phyloP scores from a whole-genome alignment of 1,140 invertebrate genomes.

The Ips nitidus region DNA sequence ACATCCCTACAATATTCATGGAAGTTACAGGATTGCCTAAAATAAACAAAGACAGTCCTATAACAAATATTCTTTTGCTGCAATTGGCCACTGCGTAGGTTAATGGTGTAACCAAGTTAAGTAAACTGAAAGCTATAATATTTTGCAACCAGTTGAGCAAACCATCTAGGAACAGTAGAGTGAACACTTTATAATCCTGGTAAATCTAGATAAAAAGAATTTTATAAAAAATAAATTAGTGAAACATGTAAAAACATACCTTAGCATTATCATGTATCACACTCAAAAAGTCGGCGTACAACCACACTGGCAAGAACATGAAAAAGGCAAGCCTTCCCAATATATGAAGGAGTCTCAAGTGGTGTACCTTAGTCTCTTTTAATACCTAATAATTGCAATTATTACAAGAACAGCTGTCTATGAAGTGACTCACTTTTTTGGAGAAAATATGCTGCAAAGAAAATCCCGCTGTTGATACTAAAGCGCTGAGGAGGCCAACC shows the following conservation, averaged over 20 bases:
- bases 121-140: conserved; percentile 90
- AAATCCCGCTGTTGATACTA: conserved; percentile 87
- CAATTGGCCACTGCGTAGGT: conserved; percentile 95
- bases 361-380: conserved; percentile 85
- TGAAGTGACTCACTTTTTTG: conserved; percentile 71
- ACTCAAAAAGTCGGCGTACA: conserved; percentile 69
- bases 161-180: conserved; percentile 79
- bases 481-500: conserved; percentile 82
- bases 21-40: conserved; percentile 90
- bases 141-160: conserved; percentile 93
- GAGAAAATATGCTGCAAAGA: conserved; percentile 94
- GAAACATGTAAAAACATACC: conserved; percentile 39
- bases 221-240: conserved; percentile 22
- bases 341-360: conserved; percentile 81
- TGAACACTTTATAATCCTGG: conserved; percentile 58
- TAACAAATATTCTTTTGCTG: conserved; percentile 94
- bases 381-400: conserved; percentile 55
- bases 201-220: conserved; percentile 49
- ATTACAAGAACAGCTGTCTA: background rate
- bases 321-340: conserved; percentile 77
- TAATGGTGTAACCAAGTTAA: conserved; percentile 86
- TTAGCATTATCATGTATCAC: conserved; percentile 65
- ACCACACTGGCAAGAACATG: conserved; percentile 88
- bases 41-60: conserved; percentile 83
- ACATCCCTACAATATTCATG: conserved; percentile 88